A percentile compares a stretch with the other conserved stretches of the same genome.
phyloP scores from a whole-genome alignment of 1,140 invertebrate species.

The Psilanteris sp. region DNA sequence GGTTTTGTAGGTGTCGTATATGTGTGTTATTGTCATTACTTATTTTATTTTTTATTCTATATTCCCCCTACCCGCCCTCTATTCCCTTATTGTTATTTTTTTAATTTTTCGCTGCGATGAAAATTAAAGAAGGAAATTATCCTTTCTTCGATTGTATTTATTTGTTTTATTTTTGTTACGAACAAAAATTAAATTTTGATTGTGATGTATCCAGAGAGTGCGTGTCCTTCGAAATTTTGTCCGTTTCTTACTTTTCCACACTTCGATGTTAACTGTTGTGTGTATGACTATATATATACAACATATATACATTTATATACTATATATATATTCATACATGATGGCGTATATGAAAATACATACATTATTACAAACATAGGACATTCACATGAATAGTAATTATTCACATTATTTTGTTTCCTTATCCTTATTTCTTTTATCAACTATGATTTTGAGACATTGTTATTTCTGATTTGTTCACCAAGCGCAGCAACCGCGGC shows the following conservation, averaged over 20 bases:
- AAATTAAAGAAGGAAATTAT: too few relatives aligned
- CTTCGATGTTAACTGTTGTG: not conserved
- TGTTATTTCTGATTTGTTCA: slow-evolving; percentile 3
- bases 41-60: not conserved
- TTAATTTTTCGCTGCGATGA: too few relatives aligned
- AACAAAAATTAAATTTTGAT: not conserved
- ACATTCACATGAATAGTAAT: too few relatives aligned
- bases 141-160: too few relatives aligned
- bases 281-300: too few relatives aligned
- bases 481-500: too few relatives aligned
- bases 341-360: too few relatives aligned
- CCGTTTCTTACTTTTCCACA: slow-evolving; percentile 1
- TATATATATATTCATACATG: too few relatives aligned
- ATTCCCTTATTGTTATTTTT: not conserved
- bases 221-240: slow-evolving; percentile 13
- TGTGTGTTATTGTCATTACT: slow-evolving; percentile 10
- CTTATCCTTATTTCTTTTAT: not conserved
- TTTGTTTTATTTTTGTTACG: slow-evolving; percentile 32
- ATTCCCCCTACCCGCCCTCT: not conserved
- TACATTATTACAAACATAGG: too few relatives aligned
- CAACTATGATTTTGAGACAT: not conserved
- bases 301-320: too few relatives aligned
- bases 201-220: slow-evolving; percentile 5
- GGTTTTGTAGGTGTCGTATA: slow-evolving; percentile 12
- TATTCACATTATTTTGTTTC: too few relatives aligned